Conservation (phyloP, 2,113 vertebrate species). For the Gymnogyps californianus region DNA sequence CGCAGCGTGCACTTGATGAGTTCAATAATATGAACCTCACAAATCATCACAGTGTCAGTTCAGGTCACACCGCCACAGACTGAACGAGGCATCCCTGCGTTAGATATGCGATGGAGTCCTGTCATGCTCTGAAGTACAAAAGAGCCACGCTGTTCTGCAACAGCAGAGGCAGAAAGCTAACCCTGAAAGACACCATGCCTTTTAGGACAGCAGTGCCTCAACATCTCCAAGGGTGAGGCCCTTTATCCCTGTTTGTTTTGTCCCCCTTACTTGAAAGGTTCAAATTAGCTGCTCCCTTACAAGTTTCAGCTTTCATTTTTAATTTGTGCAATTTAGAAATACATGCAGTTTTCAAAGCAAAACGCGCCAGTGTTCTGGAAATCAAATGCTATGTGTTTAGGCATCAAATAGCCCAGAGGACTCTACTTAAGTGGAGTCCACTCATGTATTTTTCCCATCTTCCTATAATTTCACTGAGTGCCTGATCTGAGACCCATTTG, state of each 20-base stretch:
- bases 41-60: neutral
- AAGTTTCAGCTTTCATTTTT: neutral
- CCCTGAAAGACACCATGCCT: rapidly evolving
- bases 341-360: neutral
- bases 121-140: neutral
- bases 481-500: neutral
- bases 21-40: neutral
- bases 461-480: neutral
- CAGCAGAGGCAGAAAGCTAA: neutral
- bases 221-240: neutral
- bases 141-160: neutral
- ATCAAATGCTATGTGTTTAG: neutral
- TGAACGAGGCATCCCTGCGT: rapidly evolving
- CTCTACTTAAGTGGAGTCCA: neutral
- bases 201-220: neutral
- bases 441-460: neutral
- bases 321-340: neutral
- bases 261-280: neutral
- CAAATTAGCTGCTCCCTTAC: neutral
- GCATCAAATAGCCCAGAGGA: neutral
- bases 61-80: neutral
- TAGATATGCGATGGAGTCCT: rapidly evolving
- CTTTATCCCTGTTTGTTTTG: neutral
- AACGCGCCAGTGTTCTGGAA: neutral
- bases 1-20: neutral